A percentile compares a stretch with the other conserved stretches of the same genome.
Evolutionary conservation across 2,113 vertebrate species (phyloP).

Genomic region (Odontesthes bonariensis): DNA sequence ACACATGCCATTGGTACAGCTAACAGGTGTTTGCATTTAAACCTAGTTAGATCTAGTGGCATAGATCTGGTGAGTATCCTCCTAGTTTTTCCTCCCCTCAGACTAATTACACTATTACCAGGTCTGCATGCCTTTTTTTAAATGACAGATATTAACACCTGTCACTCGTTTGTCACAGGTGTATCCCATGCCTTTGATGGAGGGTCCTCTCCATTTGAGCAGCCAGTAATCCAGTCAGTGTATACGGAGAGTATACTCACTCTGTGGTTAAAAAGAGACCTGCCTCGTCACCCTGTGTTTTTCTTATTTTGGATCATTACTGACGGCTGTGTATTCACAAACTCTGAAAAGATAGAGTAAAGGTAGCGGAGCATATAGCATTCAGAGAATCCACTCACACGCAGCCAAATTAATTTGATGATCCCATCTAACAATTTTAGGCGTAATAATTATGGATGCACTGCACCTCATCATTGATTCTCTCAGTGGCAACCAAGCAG

Average conservation of each 20-base stretch:
- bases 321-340: not conserved
- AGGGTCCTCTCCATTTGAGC: not conserved
- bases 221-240: no score
- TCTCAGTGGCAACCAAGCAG: no score
- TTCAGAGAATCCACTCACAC: not conserved
- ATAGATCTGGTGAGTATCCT: no score
- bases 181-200: not conserved
- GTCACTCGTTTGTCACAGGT: not conserved
- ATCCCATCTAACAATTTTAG: no score
- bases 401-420: no score
- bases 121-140: not conserved
- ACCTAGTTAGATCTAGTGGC: not conserved
- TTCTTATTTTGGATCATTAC: not conserved
- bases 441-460: no score
- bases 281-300: not conserved
- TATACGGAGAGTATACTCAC: no score
- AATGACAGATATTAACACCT: not conserved
- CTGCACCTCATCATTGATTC: no score
- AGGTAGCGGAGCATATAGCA: not conserved
- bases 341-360: not conserved
- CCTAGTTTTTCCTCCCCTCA: not conserved
- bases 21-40: slow-evolving; percentile 1
- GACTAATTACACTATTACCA: not conserved
- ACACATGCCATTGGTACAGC: not conserved
- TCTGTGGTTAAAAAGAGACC: not conserved